Evolutionary conservation across 2,113 vertebrate species (phyloP), one percentile per base, ranked within the genome.

Genomic region (Daphoenositta chrysoptera): DNA sequence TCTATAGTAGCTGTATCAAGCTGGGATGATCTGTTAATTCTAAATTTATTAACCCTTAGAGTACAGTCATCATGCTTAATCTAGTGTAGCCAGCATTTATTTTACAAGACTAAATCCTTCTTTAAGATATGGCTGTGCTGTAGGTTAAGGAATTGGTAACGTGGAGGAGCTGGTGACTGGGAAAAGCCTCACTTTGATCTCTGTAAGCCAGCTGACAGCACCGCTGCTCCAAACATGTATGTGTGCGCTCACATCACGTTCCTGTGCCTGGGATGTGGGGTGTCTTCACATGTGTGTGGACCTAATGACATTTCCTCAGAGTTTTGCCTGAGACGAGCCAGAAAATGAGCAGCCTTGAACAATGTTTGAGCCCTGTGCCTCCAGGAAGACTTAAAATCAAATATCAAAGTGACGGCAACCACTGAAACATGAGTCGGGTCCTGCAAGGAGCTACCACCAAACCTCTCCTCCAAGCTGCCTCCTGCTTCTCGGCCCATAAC

Each of bases 31-130:
- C 97, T 97, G 97, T 98, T 98, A 98, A 98, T 98, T 98, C 98
- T 98, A 98, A 98, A 98, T 98, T 98, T 98, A 98, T 98, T 98
- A 98, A 98, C 98, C 98, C 98, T 98, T 98, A 89, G 97, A 98
- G 98, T 98, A 78, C 97, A 98, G 97, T 98, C 97, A 97, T 98
- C 96, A 81, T 98, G 98, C 92, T 98, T 98, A 98, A 98, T 98
- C 97, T 98, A 98, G 96, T 98, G 97, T 98, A 97, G 97, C 98
- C 93, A 45, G 54, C 95, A 97, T 97, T 97, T 98, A 97, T 97
- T 98, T 98, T 98, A 98, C 96, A 96, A 97, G 96, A 96, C 96
- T 93, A 98, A 97, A 97, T 94, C 95, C 97, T 98, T 96, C 97
- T 96, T 97, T 96, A 97, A 97, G 97, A 94, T 95, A 77, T 18